phyloP scores from a whole-genome alignment of 2,113 vertebrate species.

The Nothobranchius furzeri region DNA sequence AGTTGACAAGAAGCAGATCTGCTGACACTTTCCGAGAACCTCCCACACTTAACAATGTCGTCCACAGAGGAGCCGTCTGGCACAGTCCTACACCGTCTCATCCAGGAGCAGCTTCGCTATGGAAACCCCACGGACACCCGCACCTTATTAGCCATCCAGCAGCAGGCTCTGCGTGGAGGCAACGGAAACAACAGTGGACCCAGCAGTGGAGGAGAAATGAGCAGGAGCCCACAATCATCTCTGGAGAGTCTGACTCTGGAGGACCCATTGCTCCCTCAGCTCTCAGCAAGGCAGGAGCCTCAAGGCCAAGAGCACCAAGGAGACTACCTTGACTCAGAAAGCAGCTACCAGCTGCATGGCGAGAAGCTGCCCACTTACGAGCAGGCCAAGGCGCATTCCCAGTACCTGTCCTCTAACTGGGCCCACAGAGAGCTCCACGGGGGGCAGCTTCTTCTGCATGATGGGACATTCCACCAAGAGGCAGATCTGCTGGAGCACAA shows the following conservation, averaged over 20 bases:
- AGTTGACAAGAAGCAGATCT: slow-evolving; percentile 14
- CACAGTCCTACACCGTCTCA: slow-evolving; percentile 95
- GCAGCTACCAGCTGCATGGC: slow-evolving; percentile 85
- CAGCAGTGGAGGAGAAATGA: slow-evolving; percentile 68
- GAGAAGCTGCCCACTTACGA: slow-evolving; percentile 96
- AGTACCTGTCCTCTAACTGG: slow-evolving; percentile 86
- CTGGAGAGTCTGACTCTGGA: slow-evolving; percentile 91
- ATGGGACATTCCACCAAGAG: slow-evolving; percentile 78
- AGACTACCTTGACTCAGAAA: slow-evolving; percentile 89
- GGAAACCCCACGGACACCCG: slow-evolving; percentile 95
- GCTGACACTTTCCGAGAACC: slow-evolving; percentile 11
- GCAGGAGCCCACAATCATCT: slow-evolving; percentile 87
- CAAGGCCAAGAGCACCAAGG: slow-evolving; percentile 98
- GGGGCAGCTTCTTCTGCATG: slow-evolving; percentile 61
- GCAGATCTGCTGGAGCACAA: slow-evolving; percentile 86
- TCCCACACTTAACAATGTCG: slow-evolving; percentile 51
- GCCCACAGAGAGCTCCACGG: slow-evolving; percentile 54
- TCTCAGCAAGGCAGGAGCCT: slow-evolving; percentile 93
- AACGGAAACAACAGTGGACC: slow-evolving; percentile 75
- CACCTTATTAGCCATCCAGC: slow-evolving; percentile 96
- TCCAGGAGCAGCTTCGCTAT: slow-evolving; percentile 98
- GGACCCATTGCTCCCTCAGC: slow-evolving; percentile 87
- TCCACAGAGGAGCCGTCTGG: slow-evolving; percentile 90
- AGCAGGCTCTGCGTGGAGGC: slow-evolving; percentile 93
- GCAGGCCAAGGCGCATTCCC: slow-evolving; percentile 94